phyloP scores from a whole-genome alignment of 2,113 vertebrate genomes.

The Harpagus bidentatus region DNA sequence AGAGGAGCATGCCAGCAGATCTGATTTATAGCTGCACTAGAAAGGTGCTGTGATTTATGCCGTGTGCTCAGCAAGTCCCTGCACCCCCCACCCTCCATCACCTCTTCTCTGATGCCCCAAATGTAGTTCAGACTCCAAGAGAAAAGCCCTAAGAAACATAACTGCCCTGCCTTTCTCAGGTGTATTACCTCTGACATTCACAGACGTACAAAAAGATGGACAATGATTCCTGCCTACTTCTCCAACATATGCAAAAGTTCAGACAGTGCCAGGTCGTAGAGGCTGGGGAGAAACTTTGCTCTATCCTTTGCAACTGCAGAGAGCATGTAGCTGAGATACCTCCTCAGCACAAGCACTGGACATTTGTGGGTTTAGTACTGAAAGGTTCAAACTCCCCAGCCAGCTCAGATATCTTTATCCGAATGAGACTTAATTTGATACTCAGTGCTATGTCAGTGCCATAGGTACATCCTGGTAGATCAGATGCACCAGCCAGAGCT shows the following conservation, averaged over 20 bases:
- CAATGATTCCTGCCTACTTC: not conserved
- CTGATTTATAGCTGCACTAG: not conserved
- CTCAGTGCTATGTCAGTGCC: not conserved
- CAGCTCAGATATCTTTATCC: not conserved
- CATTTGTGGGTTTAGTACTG: not conserved
- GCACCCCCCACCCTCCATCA: not conserved
- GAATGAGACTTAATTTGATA: not conserved
- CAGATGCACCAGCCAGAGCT: not conserved
- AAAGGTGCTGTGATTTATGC: not conserved
- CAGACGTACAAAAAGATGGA: fast-evolving
- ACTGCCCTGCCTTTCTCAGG: not conserved
- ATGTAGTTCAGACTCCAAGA: not conserved
- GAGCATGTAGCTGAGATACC: not conserved
- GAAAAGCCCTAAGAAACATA: not conserved
- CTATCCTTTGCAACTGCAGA: not conserved
- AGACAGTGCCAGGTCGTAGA: not conserved
- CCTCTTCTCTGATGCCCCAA: not conserved
- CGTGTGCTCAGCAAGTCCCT: not conserved
- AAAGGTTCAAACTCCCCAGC: not conserved
- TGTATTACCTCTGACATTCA: not conserved
- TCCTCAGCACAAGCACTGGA: not conserved
- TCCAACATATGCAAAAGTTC: not conserved
- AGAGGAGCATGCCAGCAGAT: not conserved
- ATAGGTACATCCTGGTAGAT: not conserved
- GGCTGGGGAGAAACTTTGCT: not conserved